phyloP scores from a whole-genome alignment of 2,797 vertebrate species.

The Coracias cyanogaster region DNA sequence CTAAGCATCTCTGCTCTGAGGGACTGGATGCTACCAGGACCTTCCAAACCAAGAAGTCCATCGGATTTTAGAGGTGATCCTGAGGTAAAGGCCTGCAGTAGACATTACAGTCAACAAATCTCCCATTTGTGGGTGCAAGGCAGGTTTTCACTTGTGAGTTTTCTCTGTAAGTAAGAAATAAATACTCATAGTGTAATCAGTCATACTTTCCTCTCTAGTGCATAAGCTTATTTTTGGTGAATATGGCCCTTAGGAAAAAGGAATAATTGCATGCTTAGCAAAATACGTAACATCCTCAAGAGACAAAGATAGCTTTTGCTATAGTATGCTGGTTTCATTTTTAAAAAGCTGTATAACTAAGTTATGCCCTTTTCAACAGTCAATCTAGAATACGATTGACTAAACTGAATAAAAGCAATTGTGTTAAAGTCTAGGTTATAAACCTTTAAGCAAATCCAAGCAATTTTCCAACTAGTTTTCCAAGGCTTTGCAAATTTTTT shows the following conservation, averaged over 20 bases:
- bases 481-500: background rate
- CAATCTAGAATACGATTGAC: background rate
- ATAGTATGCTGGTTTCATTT: background rate
- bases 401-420: background rate
- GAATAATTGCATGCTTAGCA: slow-evolving; percentile 1
- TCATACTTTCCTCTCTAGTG: background rate
- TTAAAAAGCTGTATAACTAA: background rate
- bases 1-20: background rate
- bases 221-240: slow-evolving; percentile 42
- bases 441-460: background rate
- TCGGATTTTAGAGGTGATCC: background rate
- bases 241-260: slow-evolving; percentile 15
- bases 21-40: background rate
- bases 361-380: background rate
- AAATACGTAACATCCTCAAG: background rate
- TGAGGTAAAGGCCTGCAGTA: background rate
- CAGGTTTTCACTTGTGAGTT: background rate
- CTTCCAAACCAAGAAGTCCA: background rate
- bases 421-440: background rate
- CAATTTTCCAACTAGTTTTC: background rate
- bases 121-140: background rate
- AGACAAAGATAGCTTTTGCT: background rate
- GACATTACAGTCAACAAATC: background rate
- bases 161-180: background rate
- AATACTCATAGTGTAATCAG: background rate